A percentile compares a stretch with the other conserved stretches of the same genome.
Conservation (phyloP, 2,888 invertebrate species). For the Heteropelma amictum region DNA sequence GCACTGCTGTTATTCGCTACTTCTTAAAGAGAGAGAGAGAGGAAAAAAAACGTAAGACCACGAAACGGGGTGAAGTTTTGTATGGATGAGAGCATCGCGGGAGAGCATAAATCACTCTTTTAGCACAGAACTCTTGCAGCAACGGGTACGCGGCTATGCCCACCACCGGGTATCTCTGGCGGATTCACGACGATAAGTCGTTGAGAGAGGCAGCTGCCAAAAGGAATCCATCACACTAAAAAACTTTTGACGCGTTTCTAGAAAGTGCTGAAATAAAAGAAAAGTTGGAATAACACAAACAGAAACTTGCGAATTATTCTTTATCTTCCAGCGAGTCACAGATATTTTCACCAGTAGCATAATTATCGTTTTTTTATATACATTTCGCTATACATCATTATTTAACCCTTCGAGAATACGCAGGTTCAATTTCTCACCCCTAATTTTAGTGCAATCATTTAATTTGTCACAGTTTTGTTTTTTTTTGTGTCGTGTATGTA, state of each 20-base stretch:
- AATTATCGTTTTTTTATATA: no score
- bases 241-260: not conserved
- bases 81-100: slow-evolving; percentile 24
- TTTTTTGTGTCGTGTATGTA: no score
- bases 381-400: no score
- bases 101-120: slow-evolving; percentile 61
- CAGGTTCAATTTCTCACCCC: no score
- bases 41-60: slow-evolving; percentile 22
- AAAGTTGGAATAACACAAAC: slow-evolving; percentile 6
- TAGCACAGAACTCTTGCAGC: slow-evolving; percentile 43
- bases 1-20: slow-evolving; percentile 5
- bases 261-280: not conserved
- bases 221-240: not conserved
- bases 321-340: not conserved
- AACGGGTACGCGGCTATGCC: slow-evolving; percentile 31
- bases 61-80: slow-evolving; percentile 8
- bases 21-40: slow-evolving; percentile 5
- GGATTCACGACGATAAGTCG: slow-evolving; percentile 44
- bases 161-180: not conserved
- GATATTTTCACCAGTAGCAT: not conserved
- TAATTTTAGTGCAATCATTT: no score
- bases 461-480: no score
- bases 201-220: slow-evolving; percentile 24
- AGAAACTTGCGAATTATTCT: not conserved
- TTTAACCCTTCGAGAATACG: no score